Base-by-base conservation (phyloP, 2,888 invertebrate species). In the Drosophila phalerata region DNA sequence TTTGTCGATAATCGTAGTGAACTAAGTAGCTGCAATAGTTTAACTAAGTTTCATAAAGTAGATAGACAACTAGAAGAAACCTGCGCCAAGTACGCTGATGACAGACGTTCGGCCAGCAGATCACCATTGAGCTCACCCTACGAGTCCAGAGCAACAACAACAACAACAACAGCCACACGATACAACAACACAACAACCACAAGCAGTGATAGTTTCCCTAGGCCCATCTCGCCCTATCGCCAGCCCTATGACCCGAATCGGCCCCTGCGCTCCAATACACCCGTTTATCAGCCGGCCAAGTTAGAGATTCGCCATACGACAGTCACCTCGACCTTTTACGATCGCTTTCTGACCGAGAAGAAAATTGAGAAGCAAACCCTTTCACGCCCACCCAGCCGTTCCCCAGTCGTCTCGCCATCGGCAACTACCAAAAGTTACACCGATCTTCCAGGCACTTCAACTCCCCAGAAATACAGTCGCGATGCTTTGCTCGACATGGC, bases 31-130 rank as follows among this genome's bases (percentile, higher is more conserved):
- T 83, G 87, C 85, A 81, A 81, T 91, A 91, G 91, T 90, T 90
- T 92, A 92, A 91, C 87, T 85, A 91, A 91, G 88, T 91, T 91
- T 91, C 90, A 91, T 88, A 91, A 91, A 91, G 92, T 92, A 92
- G 92, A 92, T 92, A 92, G 91, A 79, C 91, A 92, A 91, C 91
- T 92, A 91, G 90, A 91, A 88, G 91, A 91, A 87, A 85, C 89
- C 67, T 89, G 89, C 88, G 81, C 85, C 84, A 83, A 85, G 74
- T 83, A 81, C 79, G 84, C 84, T 63, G 90, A 85, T 69, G 88
- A 81, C 71, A 77, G 81, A 79, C 81, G 91, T 64, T 90, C 90
- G 81, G 88, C 88, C 76, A 85, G 89, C 79, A 81, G 86, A 76
- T 85, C 90, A 52, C 89, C 90, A 60, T 70, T 90, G 77, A 89